Percentiles rank a stretch among this genome's conserved stretches.
Evolutionary conservation across 2,113 vertebrate species (phyloP).

Genomic region (Isurus oxyrinchus): DNA sequence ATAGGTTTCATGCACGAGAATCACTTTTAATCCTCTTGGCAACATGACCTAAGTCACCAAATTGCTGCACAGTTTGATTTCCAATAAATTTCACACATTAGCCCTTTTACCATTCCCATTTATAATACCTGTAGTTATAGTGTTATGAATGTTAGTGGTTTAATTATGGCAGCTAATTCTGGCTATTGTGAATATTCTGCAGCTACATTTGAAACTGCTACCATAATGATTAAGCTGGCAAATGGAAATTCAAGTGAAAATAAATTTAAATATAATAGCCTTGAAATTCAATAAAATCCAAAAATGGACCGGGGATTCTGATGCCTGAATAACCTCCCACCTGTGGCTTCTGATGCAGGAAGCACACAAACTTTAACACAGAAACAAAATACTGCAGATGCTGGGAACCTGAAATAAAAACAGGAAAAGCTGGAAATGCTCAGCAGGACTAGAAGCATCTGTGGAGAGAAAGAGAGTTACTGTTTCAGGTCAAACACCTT

Average conservation of each 20-base stretch:
- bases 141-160: not conserved
- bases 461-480: too few relatives aligned
- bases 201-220: not conserved
- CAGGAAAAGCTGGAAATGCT: not conserved
- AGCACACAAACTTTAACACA: not conserved
- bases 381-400: not conserved
- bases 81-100: slow-evolving; percentile 3
- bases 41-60: not conserved
- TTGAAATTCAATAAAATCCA: not conserved
- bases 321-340: not conserved
- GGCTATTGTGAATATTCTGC: not conserved
- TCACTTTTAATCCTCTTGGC: not conserved
- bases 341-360: not conserved
- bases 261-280: not conserved
- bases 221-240: not conserved
- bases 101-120: not conserved
- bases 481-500: not conserved
- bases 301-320: not conserved
- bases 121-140: too few relatives aligned
- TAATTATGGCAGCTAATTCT: slow-evolving; percentile 19
- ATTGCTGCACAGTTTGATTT: not conserved
- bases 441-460: too few relatives aligned
- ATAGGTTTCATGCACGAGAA: not conserved
- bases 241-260: not conserved
- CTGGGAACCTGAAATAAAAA: not conserved